These are phyloP conservation scores for Actinia tenebrosa DNA, from an alignment of 64 coral and sea anemone genomes.

Conservation along the genomic window DNA sequence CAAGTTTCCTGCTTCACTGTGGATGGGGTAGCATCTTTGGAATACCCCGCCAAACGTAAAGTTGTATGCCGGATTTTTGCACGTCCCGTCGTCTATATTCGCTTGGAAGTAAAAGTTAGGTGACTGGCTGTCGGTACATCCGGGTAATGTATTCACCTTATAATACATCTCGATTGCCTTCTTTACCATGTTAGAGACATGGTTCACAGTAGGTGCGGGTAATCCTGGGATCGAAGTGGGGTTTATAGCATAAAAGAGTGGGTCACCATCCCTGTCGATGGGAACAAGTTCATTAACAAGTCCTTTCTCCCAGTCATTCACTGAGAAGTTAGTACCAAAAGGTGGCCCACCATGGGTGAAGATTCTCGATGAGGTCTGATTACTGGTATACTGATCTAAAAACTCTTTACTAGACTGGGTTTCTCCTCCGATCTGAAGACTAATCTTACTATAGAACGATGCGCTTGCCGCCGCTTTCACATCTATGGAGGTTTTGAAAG, in stretches of 20 bases:
- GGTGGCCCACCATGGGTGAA: constrained; percentile 72
- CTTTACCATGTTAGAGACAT: constrained; percentile 48
- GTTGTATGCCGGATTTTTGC: constrained; percentile 43
- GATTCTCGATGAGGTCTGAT: constrained; percentile 42
- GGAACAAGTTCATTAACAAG: constrained; percentile 55
- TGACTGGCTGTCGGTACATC: constrained; percentile 50
- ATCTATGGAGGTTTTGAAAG: constrained; percentile 34
- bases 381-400: constrained; percentile 59
- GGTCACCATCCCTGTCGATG: constrained; percentile 65
- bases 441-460: constrained; percentile 57
- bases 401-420: background rate
- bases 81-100: constrained; percentile 59
- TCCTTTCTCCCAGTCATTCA: constrained; percentile 76
- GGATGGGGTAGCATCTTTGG: constrained; percentile 38
- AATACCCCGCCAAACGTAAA: constrained; percentile 66
- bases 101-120: constrained; percentile 59
- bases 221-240: constrained; percentile 45
- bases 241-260: constrained; percentile 56
- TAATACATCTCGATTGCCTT: constrained; percentile 51
- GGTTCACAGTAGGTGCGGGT: constrained; percentile 25
- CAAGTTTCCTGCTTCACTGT: constrained; percentile 34
- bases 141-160: constrained; percentile 59
- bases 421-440: background rate
- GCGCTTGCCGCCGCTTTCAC: constrained; percentile 71
- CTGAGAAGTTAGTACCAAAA: constrained; percentile 58